These are phyloP conservation scores for Polia nebulosa DNA, from an alignment of 2,888 invertebrate species.

Conservation along the genomic window DNA sequence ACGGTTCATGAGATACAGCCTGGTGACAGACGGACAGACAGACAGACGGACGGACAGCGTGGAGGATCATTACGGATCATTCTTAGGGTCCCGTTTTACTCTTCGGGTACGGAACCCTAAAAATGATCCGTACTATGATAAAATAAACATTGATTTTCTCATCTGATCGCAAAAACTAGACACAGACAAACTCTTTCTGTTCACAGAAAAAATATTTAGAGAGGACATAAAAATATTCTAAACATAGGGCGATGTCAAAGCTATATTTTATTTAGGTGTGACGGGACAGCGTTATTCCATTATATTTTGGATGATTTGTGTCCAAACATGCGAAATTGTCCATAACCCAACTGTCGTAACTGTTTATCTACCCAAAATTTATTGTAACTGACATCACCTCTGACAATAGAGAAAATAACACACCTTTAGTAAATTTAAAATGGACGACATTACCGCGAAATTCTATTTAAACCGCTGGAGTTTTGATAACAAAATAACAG, in stretches of 20 bases:
- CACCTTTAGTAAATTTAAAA: slow-evolving; percentile 6
- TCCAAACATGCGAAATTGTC: slow-evolving; percentile 32
- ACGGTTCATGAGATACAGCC: too few relatives aligned
- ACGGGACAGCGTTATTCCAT: slow-evolving; percentile 50
- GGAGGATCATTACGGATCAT: too few relatives aligned
- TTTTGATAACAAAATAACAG: slow-evolving; percentile 13
- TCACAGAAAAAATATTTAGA: neutral
- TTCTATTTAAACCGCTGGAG: neutral
- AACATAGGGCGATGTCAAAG: slow-evolving; percentile 24
- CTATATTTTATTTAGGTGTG: slow-evolving; percentile 35
- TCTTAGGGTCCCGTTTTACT: too few relatives aligned
- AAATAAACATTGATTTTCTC: neutral
- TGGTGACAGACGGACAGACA: too few relatives aligned
- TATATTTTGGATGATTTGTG: slow-evolving; percentile 54
- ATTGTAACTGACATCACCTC: slow-evolving; percentile 23
- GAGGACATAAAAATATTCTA: slow-evolving; percentile 16
- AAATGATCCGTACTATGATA: neutral
- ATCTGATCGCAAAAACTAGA: neutral
- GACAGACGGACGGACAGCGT: too few relatives aligned
- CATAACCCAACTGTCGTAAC: slow-evolving; percentile 11
- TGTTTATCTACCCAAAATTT: slow-evolving; percentile 14
- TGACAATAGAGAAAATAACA: slow-evolving; percentile 3
- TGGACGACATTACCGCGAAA: neutral
- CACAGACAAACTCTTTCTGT: neutral
- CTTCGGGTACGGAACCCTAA: too few relatives aligned